Percentiles rank a stretch among this genome's conserved stretches.
phyloP scores from a whole-genome alignment of 2,888 invertebrate genomes.

The Mimas tiliae region DNA sequence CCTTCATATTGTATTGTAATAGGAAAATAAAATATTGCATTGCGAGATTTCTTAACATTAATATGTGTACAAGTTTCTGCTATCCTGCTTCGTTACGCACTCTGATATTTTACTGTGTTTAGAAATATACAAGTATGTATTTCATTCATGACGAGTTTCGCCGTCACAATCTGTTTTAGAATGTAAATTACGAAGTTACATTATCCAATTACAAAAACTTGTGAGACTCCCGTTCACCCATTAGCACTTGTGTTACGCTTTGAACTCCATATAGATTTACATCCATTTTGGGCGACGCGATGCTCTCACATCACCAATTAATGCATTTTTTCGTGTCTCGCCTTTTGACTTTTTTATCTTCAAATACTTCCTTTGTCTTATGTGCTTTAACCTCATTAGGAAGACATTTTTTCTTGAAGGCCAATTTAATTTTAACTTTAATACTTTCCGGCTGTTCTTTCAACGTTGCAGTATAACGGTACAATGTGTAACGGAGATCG shows the following conservation, averaged over 20 bases:
- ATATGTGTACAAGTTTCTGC: conserved; percentile 10
- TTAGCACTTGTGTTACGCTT: conserved; percentile 67
- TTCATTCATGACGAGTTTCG: conserved; percentile 14
- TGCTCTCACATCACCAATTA: conserved; percentile 69
- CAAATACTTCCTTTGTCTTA: conserved; percentile 49
- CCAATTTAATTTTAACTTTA: conserved; percentile 8
- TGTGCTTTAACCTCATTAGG: conserved; percentile 26
- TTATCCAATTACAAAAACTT: conserved; percentile 29
- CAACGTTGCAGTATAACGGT: background rate
- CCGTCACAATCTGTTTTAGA: conserved; percentile 21
- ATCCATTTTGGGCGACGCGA: conserved; percentile 59
- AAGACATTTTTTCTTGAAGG: conserved; percentile 6
- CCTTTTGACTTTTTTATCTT: conserved; percentile 44
- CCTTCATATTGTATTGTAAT: conserved; percentile 50
- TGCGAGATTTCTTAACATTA: conserved; percentile 7
- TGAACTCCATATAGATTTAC: conserved; percentile 64
- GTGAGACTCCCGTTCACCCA: conserved; percentile 50
- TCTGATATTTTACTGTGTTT: conserved; percentile 10
- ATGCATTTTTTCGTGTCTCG: conserved; percentile 64
- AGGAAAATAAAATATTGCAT: conserved; percentile 1
- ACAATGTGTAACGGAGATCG: background rate
- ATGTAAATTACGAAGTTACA: conserved; percentile 25
- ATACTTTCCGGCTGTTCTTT: background rate
- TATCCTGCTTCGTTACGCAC: conserved; percentile 5
- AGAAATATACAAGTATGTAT: background rate